Conservation (phyloP, 2,113 vertebrate species). For the Columba livia region DNA sequence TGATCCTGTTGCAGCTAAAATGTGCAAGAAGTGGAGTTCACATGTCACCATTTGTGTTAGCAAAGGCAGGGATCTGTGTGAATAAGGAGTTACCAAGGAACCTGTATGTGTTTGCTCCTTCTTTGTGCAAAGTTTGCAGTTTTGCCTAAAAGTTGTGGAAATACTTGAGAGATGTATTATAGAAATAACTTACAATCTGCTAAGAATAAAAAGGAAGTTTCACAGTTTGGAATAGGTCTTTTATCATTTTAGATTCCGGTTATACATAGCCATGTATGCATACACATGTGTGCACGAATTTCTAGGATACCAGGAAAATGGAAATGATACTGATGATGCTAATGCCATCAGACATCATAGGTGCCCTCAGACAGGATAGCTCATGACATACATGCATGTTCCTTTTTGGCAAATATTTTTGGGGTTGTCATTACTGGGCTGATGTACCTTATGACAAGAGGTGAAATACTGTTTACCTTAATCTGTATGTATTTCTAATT, state of each 20-base stretch:
- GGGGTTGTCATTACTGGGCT: conserved; percentile 13
- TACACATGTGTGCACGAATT: background rate
- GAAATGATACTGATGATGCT: background rate
- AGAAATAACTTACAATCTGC: background rate
- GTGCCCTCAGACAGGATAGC: background rate
- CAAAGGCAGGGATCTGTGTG: background rate
- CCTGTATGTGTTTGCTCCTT: background rate
- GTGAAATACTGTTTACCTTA: conserved; percentile 36
- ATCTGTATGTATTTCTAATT: conserved; percentile 48
- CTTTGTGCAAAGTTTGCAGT: background rate
- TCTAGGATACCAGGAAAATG: background rate
- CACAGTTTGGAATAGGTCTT: background rate
- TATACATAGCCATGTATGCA: background rate
- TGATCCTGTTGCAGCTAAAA: background rate
- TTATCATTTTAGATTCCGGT: background rate
- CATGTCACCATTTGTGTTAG: background rate
- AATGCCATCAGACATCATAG: background rate
- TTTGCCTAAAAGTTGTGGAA: background rate
- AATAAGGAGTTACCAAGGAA: background rate
- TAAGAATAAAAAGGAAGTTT: background rate
- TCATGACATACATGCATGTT: background rate
- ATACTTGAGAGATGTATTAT: background rate
- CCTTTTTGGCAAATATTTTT: conserved; percentile 3
- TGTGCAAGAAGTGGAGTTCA: conserved; percentile 4
- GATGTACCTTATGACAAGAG: background rate